A percentile compares a stretch with the other conserved stretches of the same genome.
Evolutionary conservation across 1,140 invertebrate genomes (phyloP).

Genomic region (Reticulitermes speratus): DNA sequence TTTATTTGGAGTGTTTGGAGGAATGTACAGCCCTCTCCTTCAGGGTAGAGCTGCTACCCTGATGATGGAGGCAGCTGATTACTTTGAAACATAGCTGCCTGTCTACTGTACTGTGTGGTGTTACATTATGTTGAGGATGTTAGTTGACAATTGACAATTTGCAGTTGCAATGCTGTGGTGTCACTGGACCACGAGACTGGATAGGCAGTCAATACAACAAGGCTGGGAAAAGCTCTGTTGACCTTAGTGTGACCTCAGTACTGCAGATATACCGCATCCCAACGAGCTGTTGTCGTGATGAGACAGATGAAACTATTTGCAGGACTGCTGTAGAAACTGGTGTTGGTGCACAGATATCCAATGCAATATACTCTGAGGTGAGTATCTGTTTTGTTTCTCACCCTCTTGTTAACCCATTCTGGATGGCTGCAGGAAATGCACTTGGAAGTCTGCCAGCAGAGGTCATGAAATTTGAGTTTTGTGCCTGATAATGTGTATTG

Average conservation of each 20-base stretch:
- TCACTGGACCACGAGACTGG: conserved; percentile 69
- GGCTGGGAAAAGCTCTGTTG: conserved; percentile 37
- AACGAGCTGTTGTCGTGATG: conserved; percentile 17
- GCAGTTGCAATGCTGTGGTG: conserved; percentile 70
- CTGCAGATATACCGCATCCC: conserved; percentile 22
- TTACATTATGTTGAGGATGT: too few relatives aligned
- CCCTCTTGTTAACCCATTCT: too few relatives aligned
- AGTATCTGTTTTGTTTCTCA: neutral
- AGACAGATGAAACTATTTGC: conserved; percentile 2
- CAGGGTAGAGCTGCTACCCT: too few relatives aligned
- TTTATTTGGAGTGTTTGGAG: too few relatives aligned
- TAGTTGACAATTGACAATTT: conserved; percentile 36
- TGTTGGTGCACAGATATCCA: neutral
- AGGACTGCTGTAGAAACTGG: conserved; percentile 15
- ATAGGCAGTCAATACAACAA: conserved; percentile 60
- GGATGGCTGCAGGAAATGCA: too few relatives aligned
- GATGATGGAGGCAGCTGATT: too few relatives aligned
- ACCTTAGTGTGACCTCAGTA: conserved; percentile 36
- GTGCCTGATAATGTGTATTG: too few relatives aligned
- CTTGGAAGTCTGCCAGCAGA: too few relatives aligned
- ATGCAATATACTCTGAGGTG: neutral
- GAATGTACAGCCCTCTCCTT: too few relatives aligned
- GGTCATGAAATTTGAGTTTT: too few relatives aligned
- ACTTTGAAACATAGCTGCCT: too few relatives aligned
- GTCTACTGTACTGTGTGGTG: too few relatives aligned